Percentiles rank a stretch among this genome's conserved stretches.
Evolutionary conservation across 2,113 vertebrate species (phyloP).

Genomic region (Balaeniceps rex): DNA sequence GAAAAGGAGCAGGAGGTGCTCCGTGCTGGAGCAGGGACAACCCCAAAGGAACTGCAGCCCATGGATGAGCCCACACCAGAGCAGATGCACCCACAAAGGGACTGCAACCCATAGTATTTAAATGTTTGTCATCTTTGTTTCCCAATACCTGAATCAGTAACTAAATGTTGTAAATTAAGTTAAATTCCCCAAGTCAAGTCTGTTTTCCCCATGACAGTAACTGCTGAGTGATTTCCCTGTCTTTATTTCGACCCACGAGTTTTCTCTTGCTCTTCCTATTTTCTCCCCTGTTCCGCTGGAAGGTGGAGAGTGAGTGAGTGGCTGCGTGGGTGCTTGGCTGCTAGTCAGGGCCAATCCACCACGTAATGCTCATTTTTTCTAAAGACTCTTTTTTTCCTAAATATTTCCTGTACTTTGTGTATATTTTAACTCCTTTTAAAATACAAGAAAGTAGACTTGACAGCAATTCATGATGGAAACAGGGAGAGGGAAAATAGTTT

Average conservation of each 20-base stretch:
- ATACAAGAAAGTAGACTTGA: not conserved
- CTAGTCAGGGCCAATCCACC: not conserved
- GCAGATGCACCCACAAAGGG: fast-evolving
- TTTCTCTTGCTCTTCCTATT: not conserved
- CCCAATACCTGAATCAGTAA: not conserved
- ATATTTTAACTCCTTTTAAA: not conserved
- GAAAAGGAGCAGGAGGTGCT: not conserved
- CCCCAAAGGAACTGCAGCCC: not conserved
- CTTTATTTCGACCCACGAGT: not conserved
- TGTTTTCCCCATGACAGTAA: not conserved
- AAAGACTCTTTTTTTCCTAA: not conserved
- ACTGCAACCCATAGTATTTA: not conserved
- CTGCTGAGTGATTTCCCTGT: not conserved
- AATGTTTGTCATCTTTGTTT: not conserved
- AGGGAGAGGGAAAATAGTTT: not conserved
- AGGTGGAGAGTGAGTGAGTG: not conserved
- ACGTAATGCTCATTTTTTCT: not conserved
- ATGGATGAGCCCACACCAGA: not conserved
- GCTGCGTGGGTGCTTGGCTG: not conserved
- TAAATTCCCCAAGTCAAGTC: not conserved
- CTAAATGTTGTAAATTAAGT: not conserved
- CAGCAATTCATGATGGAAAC: not conserved
- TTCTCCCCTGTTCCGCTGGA: not conserved
- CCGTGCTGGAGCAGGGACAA: not conserved
- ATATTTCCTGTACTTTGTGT: not conserved